Conservation (phyloP, 2,888 invertebrate species). For the Tineola bisselliella region DNA sequence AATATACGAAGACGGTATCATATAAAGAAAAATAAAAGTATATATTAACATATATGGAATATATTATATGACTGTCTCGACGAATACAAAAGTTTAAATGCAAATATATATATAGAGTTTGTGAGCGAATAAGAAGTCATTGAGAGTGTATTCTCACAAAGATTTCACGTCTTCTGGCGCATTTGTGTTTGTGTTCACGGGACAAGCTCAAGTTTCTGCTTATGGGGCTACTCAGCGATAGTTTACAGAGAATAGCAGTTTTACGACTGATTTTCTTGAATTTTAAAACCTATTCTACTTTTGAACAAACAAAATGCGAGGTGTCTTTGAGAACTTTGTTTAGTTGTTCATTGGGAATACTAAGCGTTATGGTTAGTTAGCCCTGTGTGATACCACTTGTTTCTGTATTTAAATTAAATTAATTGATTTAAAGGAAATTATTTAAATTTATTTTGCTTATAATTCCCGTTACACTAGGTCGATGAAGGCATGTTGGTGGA, state of each 20-base stretch:
- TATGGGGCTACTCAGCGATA: constrained; percentile 37
- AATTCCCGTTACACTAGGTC: no score
- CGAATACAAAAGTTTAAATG: constrained; percentile 9
- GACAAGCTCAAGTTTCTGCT: constrained; percentile 36
- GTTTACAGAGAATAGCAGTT: constrained; percentile 29
- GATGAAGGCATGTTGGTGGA: no score
- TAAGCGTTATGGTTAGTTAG: no score
- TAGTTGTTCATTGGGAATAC: no score
- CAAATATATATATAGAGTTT: constrained; percentile 8
- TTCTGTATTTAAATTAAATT: no score
- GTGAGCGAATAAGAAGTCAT: constrained; percentile 10
- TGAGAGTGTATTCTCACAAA: neutral
- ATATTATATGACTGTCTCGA: neutral
- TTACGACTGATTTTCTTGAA: constrained; percentile 40
- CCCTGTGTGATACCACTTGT: no score
- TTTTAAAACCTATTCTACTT: constrained; percentile 19
- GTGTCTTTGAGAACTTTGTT: neutral
- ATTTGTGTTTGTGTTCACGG: constrained; percentile 24
- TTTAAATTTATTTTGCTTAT: no score
- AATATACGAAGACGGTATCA: neutral
- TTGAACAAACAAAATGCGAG: neutral
- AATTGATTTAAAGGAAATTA: no score
- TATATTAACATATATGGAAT: neutral
- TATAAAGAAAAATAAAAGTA: neutral
- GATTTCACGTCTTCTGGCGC: constrained; percentile 19